Conservation (phyloP, 92 coral and sea anemone species). For the Epizoanthus stellaris region DNA sequence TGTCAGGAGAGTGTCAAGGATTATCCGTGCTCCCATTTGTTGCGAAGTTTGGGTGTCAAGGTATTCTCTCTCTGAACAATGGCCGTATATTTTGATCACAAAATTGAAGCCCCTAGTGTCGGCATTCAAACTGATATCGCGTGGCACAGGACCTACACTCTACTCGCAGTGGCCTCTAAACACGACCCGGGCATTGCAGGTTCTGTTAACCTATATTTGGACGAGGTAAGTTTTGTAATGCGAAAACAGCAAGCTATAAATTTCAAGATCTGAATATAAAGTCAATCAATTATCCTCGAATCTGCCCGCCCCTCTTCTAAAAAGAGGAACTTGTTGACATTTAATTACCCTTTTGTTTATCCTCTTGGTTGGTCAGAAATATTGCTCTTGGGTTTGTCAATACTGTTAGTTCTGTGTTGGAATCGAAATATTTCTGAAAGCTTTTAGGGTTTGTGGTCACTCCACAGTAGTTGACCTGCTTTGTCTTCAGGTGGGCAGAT, state of each 20-base stretch:
- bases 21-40: background rate
- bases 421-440: background rate
- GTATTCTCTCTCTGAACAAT: slow-evolving; percentile 29
- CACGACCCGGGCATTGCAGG: slow-evolving; percentile 90
- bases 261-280: background rate
- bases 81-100: slow-evolving; percentile 99
- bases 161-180: slow-evolving; percentile 96
- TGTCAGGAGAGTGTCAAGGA: background rate
- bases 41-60: background rate
- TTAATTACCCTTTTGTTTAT: background rate
- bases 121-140: slow-evolving; percentile 91
- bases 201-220: slow-evolving; percentile 89
- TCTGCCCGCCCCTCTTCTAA: background rate
- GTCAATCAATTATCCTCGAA: no score
- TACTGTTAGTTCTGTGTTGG: background rate
- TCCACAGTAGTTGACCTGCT: no score
- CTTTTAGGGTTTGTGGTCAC: background rate
- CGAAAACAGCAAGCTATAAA: background rate
- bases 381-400: background rate
- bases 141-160: slow-evolving; percentile 89
- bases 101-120: slow-evolving; percentile 87
- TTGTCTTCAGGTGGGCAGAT: no score
- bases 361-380: no score
- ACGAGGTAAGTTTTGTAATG: slow-evolving; percentile 72
- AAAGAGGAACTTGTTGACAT: background rate